These are phyloP conservation scores for Dascillus cervinus DNA, from an alignment of 2,888 invertebrate genomes.

Conservation along the genomic window DNA sequence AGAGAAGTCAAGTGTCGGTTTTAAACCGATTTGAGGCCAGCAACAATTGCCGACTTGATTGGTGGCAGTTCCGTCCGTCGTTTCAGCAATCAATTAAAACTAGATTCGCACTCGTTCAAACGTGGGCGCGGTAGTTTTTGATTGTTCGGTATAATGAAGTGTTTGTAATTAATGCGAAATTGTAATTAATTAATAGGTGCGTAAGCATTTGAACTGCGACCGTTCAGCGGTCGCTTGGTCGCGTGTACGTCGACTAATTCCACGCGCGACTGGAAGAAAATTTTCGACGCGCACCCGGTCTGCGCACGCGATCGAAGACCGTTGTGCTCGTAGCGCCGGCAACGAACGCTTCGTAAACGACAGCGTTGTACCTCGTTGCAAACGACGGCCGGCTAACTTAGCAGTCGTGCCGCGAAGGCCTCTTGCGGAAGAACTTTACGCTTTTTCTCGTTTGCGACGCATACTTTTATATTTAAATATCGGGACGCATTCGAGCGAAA, in stretches of 20 bases:
- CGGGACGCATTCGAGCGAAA: constrained; percentile 9
- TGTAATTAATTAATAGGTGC: constrained; percentile 10
- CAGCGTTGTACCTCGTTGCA: constrained; percentile 15
- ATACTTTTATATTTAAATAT: constrained; percentile 21
- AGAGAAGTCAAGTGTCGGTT: too few relatives aligned
- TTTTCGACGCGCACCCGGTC: constrained; percentile 18
- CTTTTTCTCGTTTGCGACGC: constrained; percentile 16
- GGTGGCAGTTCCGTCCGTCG: too few relatives aligned
- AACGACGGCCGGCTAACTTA: constrained; percentile 12
- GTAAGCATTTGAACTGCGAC: constrained; percentile 8
- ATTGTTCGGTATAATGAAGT: too few relatives aligned
- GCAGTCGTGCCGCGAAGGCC: constrained; percentile 38
- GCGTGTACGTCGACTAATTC: constrained; percentile 2
- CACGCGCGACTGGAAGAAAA: constrained; percentile 9
- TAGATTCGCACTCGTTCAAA: too few relatives aligned
- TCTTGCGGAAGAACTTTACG: constrained; percentile 12
- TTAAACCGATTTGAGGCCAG: too few relatives aligned
- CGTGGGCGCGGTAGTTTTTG: too few relatives aligned
- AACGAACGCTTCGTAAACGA: constrained; percentile 24
- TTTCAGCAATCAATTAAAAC: too few relatives aligned
- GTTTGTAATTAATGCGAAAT: constrained; percentile 16
- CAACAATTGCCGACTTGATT: too few relatives aligned
- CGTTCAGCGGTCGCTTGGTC: constrained; percentile 6
- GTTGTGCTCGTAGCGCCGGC: constrained; percentile 29
- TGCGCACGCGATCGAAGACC: constrained; percentile 37